Base-by-base conservation (phyloP, 2,797 vertebrate genomes). In the Scolopax rusticola region DNA sequence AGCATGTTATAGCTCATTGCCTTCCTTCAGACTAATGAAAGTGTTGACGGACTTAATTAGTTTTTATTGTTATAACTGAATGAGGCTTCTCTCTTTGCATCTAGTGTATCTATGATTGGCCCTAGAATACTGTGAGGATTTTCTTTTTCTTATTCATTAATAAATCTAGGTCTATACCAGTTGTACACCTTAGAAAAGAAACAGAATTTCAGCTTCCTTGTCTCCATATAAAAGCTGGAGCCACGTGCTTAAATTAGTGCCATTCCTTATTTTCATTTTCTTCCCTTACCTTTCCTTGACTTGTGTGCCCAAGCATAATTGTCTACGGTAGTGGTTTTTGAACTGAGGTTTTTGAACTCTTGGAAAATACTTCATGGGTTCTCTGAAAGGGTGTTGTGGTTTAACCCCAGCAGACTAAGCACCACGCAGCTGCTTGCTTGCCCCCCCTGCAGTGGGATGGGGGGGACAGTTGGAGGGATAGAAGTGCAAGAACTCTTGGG, bases 401-500 rank as follows among this genome's bases (percentile, higher is more conserved):
- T 71, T 61, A 85, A 73, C 32, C 20, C 16, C 11, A 30, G 21
- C 19, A 38, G 23, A 30, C 48, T 78, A 36, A 68, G 54, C 7
- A 13, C 19, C 15, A 4, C 9, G 2, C 1, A 18, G 32, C 19
- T 71, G 28, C 28, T 75, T 4, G 1, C 14, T 84, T 16, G 16
- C 25, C 60, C 56, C 1, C 14, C 2, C 32, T 2, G 7, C 23
- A 48, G 28, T 45, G 41, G 16, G 23, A 18, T 38, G 15, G 24
- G 17, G 17, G n/a, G 45, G 25, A 56, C 14, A 45, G 30, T 15
- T 69, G 48, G 19, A 61, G 23, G 32, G 25, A 28, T 48, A 38
- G 11, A 64, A 78, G 14, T 41, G 17, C 2, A 3, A 50, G 74
- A 84, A 68, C 13, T 56, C 2, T 0, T 2, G 0, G 2, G 6